These are phyloP conservation scores for Leucosticte australis DNA, from an alignment of 2,113 vertebrate species.

Conservation along the genomic window DNA sequence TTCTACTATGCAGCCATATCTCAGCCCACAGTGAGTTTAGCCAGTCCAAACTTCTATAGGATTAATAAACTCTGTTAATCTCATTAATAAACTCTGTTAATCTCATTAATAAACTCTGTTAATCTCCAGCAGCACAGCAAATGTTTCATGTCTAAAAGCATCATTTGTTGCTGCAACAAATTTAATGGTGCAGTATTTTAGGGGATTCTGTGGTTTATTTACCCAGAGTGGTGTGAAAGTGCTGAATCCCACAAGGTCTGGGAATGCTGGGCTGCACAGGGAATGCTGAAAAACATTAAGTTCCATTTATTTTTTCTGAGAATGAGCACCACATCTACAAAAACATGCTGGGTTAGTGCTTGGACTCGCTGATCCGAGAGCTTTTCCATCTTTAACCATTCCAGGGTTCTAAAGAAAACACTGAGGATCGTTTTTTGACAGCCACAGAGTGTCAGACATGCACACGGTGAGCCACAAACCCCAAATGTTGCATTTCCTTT, in stretches of 20 bases:
- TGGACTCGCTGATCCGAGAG: accelerated
- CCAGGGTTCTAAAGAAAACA: neutral
- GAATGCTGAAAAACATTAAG: neutral
- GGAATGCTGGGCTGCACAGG: neutral
- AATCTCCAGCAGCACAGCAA: neutral
- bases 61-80: neutral
- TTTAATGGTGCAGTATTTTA: neutral
- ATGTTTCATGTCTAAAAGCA: neutral
- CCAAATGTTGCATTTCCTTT: neutral
- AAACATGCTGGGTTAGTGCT: neutral
- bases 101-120: neutral
- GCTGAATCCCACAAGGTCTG: neutral
- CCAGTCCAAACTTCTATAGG: neutral
- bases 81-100: neutral
- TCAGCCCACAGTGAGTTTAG: neutral
- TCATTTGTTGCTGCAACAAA: neutral
- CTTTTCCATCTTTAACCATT: neutral
- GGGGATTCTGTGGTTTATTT: neutral
- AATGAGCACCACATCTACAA: neutral
- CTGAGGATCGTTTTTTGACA: neutral
- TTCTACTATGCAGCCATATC: neutral
- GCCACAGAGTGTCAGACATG: neutral
- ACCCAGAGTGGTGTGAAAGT: neutral
- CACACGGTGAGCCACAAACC: neutral
- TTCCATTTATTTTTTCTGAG: neutral